Base-by-base conservation (phyloP, 2,888 invertebrate species). In the Cephus pulcher region DNA sequence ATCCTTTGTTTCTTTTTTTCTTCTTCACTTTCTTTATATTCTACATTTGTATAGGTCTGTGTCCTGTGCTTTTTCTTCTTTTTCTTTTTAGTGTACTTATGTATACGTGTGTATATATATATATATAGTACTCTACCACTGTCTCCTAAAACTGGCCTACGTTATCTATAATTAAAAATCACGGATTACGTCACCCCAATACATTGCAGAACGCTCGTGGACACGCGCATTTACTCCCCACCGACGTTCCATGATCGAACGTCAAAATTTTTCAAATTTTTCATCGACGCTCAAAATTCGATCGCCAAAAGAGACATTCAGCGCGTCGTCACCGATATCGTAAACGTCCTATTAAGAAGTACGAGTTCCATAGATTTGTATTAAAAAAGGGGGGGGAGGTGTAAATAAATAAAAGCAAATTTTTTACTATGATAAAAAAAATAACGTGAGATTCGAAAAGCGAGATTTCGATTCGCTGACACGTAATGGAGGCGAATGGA, bases 91-190 rank as follows among this genome's bases (percentile, higher is more conserved):
- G 12, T 69, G 37, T 76, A 23, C 40, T 74, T 74, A 32, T 79
- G 75, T 73, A 77, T 79, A 69, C 77, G 69, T 11, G 69, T 11
- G 3, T 35, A 11, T 74, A 68, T 35, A 69, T 74, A 34, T 74
- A 34, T 78, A 73, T 68, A 76, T 76, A 74, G 40, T 76, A 11
- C 75, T 74, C 74, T 78, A 76, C 40, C 37, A 76, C 32, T 75
- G 75, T 78, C 56, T 76, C 73, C 70, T 69, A 74, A 69, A 73
- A 40, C 73, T 74, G 75, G 74, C 70, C 32, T 78, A 77, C 76
- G 77, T 75, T 79, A 82, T 80, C 76, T 80, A 76, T 76, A 70
- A 34, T 78, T 79, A 80, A 77, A 79, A 79, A 81, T 80, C 81
- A 81, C 78, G 74, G 77, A 80, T 79, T 78, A 80, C 74, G 71